These are phyloP conservation scores for Cydia fagiglandana DNA, from an alignment of 1,140 invertebrate species.

Conservation along the genomic window DNA sequence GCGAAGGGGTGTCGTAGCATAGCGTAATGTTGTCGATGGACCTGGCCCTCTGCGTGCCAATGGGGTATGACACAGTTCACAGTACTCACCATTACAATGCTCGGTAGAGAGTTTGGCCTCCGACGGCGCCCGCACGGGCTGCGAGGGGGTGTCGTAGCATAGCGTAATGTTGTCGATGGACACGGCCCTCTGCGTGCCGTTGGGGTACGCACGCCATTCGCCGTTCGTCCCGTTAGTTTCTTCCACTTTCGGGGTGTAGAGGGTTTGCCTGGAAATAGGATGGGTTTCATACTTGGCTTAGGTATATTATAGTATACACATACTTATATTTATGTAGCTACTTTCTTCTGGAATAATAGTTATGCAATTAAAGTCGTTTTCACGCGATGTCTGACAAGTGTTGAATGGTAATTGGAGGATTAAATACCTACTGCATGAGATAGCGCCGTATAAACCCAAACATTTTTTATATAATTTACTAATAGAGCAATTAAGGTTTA, in stretches of 20 bases:
- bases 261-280: conserved; percentile 76
- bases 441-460: too few species aligned
- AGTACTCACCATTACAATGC: conserved; percentile 62
- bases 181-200: conserved; percentile 74
- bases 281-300: neutral
- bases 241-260: conserved; percentile 85
- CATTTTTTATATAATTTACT: too few species aligned
- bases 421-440: too few species aligned
- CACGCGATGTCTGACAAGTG: too few species aligned
- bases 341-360: too few species aligned
- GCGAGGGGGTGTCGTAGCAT: conserved; percentile 67
- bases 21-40: conserved; percentile 73
- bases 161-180: conserved; percentile 81
- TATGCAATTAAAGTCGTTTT: too few species aligned
- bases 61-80: too few species aligned
- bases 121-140: conserved; percentile 58
- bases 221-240: conserved; percentile 70
- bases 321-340: too few species aligned
- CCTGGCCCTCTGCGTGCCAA: too few species aligned
- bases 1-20: conserved; percentile 58
- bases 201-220: conserved; percentile 79
- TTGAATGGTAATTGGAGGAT: too few species aligned
- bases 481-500: too few species aligned
- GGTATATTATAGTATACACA: too few species aligned
- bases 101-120: conserved; percentile 70